A percentile compares a stretch with the other conserved stretches of the same genome.
Conservation (phyloP, 2,113 vertebrate species). For the Aspiorhynchus laticeps region DNA sequence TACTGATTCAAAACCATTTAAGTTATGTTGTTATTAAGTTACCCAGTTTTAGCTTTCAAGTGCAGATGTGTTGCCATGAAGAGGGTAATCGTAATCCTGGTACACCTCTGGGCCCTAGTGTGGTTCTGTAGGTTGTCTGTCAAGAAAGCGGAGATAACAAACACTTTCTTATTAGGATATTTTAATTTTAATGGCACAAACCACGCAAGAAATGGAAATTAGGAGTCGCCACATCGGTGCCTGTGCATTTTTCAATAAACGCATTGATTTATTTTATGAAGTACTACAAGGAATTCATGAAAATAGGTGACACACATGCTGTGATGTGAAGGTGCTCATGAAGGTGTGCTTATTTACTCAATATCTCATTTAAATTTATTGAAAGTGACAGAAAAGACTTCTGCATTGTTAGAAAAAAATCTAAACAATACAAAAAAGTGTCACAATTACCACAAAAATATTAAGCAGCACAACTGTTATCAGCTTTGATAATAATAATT, state of each 20-base stretch:
- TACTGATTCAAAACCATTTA: neutral
- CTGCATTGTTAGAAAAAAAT: neutral
- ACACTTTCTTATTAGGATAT: constrained; percentile 12
- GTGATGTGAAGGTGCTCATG: neutral
- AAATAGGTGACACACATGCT: neutral
- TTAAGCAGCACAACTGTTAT: neutral
- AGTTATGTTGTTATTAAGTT: neutral
- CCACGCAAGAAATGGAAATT: neutral
- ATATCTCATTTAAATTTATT: neutral
- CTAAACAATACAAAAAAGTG: neutral
- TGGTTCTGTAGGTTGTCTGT: neutral
- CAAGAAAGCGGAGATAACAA: neutral
- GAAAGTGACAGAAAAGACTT: neutral
- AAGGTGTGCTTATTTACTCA: neutral
- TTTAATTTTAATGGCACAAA: constrained; percentile 6
- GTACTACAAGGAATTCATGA: neutral
- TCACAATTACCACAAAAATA: neutral
- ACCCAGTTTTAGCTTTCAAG: neutral
- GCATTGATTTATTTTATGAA: neutral
- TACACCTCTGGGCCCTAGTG: neutral
- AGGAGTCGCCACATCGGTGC: neutral
- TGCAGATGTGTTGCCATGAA: neutral
- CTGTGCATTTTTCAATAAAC: neutral
- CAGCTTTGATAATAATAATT: neutral
- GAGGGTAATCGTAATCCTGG: neutral